Evolutionary conservation across 2,113 vertebrate genomes (phyloP), one percentile per base, ranked within the genome.

Genomic region (Bostrychus sinensis): DNA sequence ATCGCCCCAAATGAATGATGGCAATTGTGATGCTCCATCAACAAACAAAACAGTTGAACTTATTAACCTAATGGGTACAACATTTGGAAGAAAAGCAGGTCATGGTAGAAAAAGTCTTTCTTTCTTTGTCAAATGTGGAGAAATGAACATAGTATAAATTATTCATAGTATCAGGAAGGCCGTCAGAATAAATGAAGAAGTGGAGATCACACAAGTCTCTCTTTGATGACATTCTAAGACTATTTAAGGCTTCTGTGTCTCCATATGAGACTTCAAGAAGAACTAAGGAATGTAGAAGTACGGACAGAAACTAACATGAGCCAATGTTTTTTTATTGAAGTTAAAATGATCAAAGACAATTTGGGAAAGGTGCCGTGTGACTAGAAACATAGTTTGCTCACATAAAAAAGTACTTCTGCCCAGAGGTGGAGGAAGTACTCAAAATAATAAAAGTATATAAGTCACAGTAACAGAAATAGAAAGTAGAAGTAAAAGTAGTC

Each of bases 191-290:
- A 48, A 32, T 72, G 62, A 81, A 56, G 45, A 79, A 75, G 70
- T 20, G 38, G 32, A 75, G 66, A 81, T 70, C 60, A 78, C 67
- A 77, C 56, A 36, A 41, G 42, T 60, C n/a, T 3, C 39, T 62
- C 78, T 81, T 75, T 83, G 74, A 82, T 78, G 80, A 51, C 77
- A 69, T 69, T 78, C 69, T 59, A 17, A 70, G 69, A 79, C 77
- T 70, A 85, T 81, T 54, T 78, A 77, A 56, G 66, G 51, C 72
- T 65, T 72, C 70, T 45, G 59, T 58, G 53, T 69, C 67, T 72
- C 71, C 48, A 37, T 66, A 63, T 59, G n/a, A 65, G 59, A 78
- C 79, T 80, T 86, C 72, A 74, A 70, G 65, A 36, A 46, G 62
- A 81, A 56, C 6, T 68, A 62, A 36, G 51, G 62, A 80, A 53